Conservation (phyloP, 2,113 vertebrate species). For the Puntigrus tetrazona region DNA sequence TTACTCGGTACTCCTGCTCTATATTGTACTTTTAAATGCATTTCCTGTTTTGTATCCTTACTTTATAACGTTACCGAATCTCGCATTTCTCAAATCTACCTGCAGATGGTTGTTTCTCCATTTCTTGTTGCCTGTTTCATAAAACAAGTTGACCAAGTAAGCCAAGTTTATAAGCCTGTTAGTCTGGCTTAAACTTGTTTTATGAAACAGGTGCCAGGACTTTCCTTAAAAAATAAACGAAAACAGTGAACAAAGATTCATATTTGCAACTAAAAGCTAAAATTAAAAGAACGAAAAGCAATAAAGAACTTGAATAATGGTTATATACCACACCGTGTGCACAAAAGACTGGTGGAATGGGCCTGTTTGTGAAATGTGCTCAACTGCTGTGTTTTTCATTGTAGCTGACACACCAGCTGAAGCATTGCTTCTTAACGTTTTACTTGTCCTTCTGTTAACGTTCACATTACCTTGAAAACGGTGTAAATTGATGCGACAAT, state of each 20-base stretch:
- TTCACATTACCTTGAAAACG: conserved; percentile 33
- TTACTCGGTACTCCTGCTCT: background rate
- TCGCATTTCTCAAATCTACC: background rate
- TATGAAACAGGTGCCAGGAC: background rate
- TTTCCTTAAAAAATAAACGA: background rate
- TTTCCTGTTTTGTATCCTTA: background rate
- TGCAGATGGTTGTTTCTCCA: background rate
- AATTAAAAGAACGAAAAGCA: background rate
- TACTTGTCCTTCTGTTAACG: conserved; percentile 26
- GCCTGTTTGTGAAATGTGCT: background rate
- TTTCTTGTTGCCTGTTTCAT: too few species aligned
- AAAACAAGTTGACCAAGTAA: too few species aligned
- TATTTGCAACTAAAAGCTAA: background rate
- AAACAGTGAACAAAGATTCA: background rate
- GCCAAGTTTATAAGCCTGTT: too few species aligned
- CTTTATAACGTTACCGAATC: background rate
- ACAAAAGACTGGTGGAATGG: background rate
- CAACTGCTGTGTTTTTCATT: background rate
- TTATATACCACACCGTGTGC: background rate
- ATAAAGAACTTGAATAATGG: background rate
- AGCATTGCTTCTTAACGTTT: conserved; percentile 7
- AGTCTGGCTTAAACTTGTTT: too few species aligned
- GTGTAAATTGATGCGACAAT: conserved; percentile 39
- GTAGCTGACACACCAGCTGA: background rate
- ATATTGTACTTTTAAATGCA: background rate